These are phyloP conservation scores for Sebastes glaucus DNA, from an alignment of 2,797 vertebrate species.

Conservation along the genomic window DNA sequence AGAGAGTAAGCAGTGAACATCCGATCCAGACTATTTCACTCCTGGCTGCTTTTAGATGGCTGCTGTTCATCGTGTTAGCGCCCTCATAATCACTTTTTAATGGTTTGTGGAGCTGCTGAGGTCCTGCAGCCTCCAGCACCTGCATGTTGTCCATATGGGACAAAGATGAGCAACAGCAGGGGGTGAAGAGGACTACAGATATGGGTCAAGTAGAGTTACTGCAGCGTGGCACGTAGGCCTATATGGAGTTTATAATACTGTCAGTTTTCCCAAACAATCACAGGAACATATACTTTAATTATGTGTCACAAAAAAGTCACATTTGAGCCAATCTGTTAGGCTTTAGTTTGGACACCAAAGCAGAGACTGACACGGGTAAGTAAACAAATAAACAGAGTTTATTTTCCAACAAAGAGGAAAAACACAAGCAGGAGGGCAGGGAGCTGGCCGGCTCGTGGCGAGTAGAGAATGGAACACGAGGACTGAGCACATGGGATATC, in stretches of 20 bases:
- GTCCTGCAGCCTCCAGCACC: neutral
- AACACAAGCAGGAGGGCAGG: no score
- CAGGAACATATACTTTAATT: neutral
- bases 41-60: constrained; percentile 8
- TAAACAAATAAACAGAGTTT: no score
- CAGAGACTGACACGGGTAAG: no score
- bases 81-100: constrained; percentile 25
- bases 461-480: no score
- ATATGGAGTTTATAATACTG: neutral
- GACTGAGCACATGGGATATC: no score
- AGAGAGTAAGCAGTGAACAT: neutral
- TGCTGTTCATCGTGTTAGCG: neutral
- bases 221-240: neutral
- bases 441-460: no score
- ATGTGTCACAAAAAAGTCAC: neutral
- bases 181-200: neutral
- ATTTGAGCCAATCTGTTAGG: neutral
- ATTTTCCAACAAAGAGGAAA: no score
- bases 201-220: neutral
- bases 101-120: neutral
- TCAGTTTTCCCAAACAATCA: neutral
- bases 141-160: neutral
- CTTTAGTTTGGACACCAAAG: no score
- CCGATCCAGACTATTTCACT: constrained; percentile 37
- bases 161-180: neutral